These are phyloP conservation scores for Orthosia incerta DNA, from an alignment of 2,888 invertebrate genomes.

Conservation along the genomic window DNA sequence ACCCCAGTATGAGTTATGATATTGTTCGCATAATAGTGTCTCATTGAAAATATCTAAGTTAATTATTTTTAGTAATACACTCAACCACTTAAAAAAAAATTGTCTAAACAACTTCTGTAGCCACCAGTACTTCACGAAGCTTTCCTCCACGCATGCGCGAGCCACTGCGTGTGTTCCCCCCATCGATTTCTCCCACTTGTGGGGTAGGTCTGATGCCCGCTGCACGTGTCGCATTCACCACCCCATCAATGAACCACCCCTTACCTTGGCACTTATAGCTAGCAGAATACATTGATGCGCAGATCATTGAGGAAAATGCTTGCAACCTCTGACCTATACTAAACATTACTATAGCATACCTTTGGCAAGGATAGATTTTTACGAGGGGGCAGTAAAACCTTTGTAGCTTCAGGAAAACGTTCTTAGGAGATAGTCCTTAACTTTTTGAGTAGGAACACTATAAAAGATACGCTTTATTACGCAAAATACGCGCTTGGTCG, in stretches of 20 bases:
- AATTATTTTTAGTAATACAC: not conserved
- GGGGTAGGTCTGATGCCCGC: conserved; percentile 84
- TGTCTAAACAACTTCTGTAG: conserved; percentile 53
- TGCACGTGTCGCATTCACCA: conserved; percentile 74
- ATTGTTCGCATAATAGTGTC: not conserved
- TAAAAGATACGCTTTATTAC: too few species aligned
- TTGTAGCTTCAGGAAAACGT: too few species aligned
- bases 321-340: not conserved
- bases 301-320: conserved; percentile 32
- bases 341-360: not conserved
- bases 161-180: conserved; percentile 77
- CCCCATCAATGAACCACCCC: conserved; percentile 71
- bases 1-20: not conserved
- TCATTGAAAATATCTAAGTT: not conserved
- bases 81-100: not conserved
- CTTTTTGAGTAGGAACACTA: too few species aligned
- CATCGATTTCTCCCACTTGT: conserved; percentile 86
- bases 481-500: too few species aligned
- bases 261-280: conserved; percentile 23
- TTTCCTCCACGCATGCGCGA: conserved; percentile 77
- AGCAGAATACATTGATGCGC: conserved; percentile 29
- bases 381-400: too few species aligned
- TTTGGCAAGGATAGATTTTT: too few species aligned
- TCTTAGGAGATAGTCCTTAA: too few species aligned
- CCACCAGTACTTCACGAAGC: conserved; percentile 69